These are phyloP conservation scores for Colossoma macropomum DNA, from an alignment of 2,113 vertebrate species.

Conservation along the genomic window DNA sequence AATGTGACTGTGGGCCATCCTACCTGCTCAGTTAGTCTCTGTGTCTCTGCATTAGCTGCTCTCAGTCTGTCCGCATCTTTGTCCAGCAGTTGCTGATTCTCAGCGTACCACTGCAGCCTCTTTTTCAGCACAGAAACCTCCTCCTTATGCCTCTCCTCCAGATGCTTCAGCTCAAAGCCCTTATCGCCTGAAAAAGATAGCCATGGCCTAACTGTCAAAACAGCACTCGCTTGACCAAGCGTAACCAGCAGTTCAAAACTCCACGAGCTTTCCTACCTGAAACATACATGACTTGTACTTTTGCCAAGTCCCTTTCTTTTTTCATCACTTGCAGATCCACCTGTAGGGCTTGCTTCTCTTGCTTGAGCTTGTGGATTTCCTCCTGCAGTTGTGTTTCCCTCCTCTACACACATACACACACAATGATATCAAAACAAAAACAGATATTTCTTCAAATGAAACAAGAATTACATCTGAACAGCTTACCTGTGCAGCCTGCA, in stretches of 20 bases:
- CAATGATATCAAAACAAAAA: conserved; percentile 25
- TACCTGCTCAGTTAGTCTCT: conserved; percentile 85
- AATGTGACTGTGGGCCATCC: background rate
- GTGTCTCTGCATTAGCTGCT: conserved; percentile 84
- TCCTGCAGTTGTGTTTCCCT: conserved; percentile 80
- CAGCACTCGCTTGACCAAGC: background rate
- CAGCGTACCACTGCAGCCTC: conserved; percentile 89
- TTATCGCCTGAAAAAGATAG: conserved; percentile 78
- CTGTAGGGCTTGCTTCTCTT: conserved; percentile 87
- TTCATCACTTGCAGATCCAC: conserved; percentile 84
- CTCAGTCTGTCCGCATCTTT: conserved; percentile 84
- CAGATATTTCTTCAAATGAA: background rate
- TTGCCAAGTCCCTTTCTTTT: conserved; percentile 84
- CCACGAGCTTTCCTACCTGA: conserved; percentile 73
- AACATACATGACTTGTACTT: conserved; percentile 73
- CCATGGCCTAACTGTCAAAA: background rate
- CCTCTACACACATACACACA: conserved; percentile 71
- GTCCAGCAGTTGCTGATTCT: conserved; percentile 92
- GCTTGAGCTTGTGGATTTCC: conserved; percentile 81
- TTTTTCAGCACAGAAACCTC: conserved; percentile 84
- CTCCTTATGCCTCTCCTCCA: conserved; percentile 85
- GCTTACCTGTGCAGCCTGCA: conserved; percentile 79
- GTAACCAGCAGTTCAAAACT: background rate
- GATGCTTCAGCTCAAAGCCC: conserved; percentile 80
- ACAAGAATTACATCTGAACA: background rate